These are phyloP conservation scores for Colletes latitarsis DNA, from an alignment of 1,140 invertebrate species.

Conservation along the genomic window DNA sequence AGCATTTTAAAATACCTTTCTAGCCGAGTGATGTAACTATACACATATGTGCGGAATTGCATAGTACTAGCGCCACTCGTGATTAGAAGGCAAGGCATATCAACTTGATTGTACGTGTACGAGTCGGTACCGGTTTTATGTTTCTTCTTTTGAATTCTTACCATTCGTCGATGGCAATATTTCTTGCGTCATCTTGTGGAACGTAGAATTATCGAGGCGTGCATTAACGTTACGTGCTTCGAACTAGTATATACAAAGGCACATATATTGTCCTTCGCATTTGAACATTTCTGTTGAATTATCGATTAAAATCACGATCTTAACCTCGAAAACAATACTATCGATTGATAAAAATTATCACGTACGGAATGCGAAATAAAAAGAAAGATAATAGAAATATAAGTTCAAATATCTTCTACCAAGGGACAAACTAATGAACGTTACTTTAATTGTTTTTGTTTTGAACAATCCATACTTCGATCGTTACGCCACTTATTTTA, in stretches of 20 bases:
- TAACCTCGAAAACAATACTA: background rate
- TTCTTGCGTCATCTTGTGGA: background rate
- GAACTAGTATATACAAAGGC: background rate
- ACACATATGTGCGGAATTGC: background rate
- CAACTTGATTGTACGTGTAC: background rate
- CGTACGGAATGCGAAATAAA: background rate
- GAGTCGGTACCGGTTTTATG: background rate
- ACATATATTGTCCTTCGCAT: background rate
- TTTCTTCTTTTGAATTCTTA: background rate
- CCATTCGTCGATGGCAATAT: too few relatives aligned
- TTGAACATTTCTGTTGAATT: background rate
- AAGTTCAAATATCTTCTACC: too few relatives aligned
- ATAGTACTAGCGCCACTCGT: constrained; percentile 23
- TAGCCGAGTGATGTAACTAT: background rate
- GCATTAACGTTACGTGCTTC: background rate
- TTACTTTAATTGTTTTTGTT: too few relatives aligned
- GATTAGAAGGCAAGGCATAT: background rate
- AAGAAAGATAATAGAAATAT: too few relatives aligned
- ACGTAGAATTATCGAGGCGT: background rate
- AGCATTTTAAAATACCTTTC: constrained; percentile 42
- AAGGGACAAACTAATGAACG: too few relatives aligned
- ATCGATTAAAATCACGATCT: background rate
- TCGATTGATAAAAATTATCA: background rate
- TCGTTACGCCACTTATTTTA: too few relatives aligned
- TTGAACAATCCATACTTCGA: too few relatives aligned